phyloP scores from a whole-genome alignment of 2,797 vertebrate species.

The Nyctibius grandis region DNA sequence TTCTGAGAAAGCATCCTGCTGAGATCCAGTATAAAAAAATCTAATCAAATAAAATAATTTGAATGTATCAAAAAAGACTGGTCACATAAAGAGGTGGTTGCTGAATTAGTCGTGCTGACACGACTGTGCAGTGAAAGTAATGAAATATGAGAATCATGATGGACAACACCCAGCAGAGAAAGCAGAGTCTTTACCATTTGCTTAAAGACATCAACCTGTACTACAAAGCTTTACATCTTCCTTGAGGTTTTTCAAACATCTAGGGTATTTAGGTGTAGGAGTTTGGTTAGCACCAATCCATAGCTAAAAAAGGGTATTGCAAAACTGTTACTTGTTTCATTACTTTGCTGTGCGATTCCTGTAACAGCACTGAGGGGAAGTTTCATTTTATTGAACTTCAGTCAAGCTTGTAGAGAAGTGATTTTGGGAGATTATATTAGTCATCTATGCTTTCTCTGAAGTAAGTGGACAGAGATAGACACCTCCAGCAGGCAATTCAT shows the following conservation, averaged over 20 bases:
- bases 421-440: conserved; percentile 10
- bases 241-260: neutral
- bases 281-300: neutral
- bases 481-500: neutral
- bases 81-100: neutral
- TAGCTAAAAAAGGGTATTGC: neutral
- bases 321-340: neutral
- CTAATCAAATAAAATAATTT: neutral
- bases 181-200: neutral
- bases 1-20: neutral
- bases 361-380: neutral
- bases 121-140: neutral
- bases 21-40: neutral
- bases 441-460: neutral
- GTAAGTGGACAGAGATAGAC: neutral
- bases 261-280: neutral
- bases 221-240: neutral
- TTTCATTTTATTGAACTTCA: conserved; percentile 1
- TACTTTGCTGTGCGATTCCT: neutral
- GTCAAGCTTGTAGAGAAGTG: neutral
- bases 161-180: neutral
- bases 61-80: neutral
- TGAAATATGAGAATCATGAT: neutral
- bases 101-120: neutral
- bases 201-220: neutral